Evolutionary conservation across 2,888 invertebrate genomes (phyloP).

Genomic region (Philereme transversata): DNA sequence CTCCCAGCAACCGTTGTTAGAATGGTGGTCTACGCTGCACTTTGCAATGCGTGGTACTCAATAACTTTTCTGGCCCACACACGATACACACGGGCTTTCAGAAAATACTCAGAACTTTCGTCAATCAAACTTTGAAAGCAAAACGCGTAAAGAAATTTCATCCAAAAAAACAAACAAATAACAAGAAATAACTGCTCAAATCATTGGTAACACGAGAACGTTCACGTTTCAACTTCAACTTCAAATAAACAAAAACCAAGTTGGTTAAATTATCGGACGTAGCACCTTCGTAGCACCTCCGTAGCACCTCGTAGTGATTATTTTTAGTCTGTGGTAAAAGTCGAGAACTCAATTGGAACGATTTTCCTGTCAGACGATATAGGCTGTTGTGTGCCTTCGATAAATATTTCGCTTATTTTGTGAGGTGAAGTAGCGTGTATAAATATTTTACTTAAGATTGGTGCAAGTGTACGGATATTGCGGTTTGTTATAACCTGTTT

Average conservation of each 20-base stretch:
- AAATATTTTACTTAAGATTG: slow-evolving; percentile 1
- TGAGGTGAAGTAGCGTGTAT: slow-evolving; percentile 11
- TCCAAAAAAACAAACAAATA: not conserved
- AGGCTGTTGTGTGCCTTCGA: slow-evolving; percentile 18
- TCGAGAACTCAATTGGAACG: slow-evolving; percentile 33
- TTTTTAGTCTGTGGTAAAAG: slow-evolving; percentile 5
- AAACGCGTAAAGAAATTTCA: not conserved
- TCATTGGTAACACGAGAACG: slow-evolving; percentile 23
- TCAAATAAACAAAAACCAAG: not conserved
- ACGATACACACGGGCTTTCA: too few species aligned
- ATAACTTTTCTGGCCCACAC: too few species aligned
- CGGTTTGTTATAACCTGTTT: too few species aligned
- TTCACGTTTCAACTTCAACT: slow-evolving; percentile 23
- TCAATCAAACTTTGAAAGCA: not conserved
- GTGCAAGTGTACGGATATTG: not conserved
- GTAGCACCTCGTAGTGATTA: not conserved
- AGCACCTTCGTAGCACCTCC: slow-evolving; percentile 6
- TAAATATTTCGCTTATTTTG: slow-evolving; percentile 15
- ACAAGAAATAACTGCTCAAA: slow-evolving; percentile 17
- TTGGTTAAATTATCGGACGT: not conserved
- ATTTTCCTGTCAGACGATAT: slow-evolving; percentile 23
- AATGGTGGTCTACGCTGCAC: too few species aligned
- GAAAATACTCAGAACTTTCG: too few species aligned
- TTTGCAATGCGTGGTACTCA: too few species aligned
- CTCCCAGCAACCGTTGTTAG: too few species aligned